phyloP scores from a whole-genome alignment of 2,888 invertebrate genomes.

The Cacoxenus indagator region DNA sequence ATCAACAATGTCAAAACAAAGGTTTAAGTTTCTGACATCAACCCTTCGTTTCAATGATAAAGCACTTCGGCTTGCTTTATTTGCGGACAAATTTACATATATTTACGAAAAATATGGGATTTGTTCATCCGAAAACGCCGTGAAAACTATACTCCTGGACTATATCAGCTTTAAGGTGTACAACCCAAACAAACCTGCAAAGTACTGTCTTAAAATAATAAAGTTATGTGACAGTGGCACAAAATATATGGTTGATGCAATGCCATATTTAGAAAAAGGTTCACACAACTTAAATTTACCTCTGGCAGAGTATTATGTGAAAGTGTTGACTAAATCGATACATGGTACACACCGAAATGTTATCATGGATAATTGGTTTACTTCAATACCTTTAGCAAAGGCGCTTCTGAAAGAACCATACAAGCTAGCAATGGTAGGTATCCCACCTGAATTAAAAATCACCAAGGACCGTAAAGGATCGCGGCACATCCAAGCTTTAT shows the following conservation, averaged over 20 bases:
- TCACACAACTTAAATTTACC: slow-evolving; percentile 25
- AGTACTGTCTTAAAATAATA: slow-evolving; percentile 34
- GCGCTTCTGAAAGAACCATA: slow-evolving; percentile 52
- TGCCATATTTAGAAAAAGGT: slow-evolving; percentile 35
- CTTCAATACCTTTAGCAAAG: slow-evolving; percentile 55
- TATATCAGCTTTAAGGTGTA: slow-evolving; percentile 33
- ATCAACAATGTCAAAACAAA: slow-evolving; percentile 28
- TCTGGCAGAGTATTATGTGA: slow-evolving; percentile 35
- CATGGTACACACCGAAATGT: slow-evolving; percentile 35
- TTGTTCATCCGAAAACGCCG: slow-evolving; percentile 36
- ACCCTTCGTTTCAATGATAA: slow-evolving; percentile 33
- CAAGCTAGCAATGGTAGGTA: slow-evolving; percentile 39
- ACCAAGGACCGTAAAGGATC: no score
- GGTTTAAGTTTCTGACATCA: slow-evolving; percentile 27
- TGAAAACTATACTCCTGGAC: slow-evolving; percentile 35
- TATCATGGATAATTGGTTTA: slow-evolving; percentile 63
- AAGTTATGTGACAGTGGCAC: slow-evolving; percentile 36
- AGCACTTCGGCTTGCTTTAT: slow-evolving; percentile 15
- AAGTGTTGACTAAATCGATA: slow-evolving; percentile 29
- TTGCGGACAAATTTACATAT: slow-evolving; percentile 26
- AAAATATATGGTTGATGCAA: slow-evolving; percentile 37
- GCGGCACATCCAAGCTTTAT: no score
- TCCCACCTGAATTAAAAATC: no score
- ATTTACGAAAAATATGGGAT: slow-evolving; percentile 29
- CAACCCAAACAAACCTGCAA: slow-evolving; percentile 39